Evolutionary conservation across 1,140 invertebrate genomes (phyloP), one percentile per base, ranked within the genome.

Genomic region (Chionoecetes opilio): DNA sequence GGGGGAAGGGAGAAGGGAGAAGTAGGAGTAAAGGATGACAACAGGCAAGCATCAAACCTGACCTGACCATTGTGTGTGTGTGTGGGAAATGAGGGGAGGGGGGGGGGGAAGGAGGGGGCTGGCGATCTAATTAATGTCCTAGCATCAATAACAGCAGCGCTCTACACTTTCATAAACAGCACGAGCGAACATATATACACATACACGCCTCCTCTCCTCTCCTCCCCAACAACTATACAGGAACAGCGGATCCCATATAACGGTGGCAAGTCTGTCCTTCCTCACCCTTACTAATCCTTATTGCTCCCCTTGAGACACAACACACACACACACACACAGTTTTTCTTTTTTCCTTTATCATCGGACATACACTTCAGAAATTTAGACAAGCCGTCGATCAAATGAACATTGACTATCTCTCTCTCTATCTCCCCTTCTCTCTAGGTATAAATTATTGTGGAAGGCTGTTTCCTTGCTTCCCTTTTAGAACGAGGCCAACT

Each of bases 1-100:
- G 63, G 88, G 84, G 46, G 35, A 29, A 41, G 85, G 46, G 41
- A 85, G 90, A n/a, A 46, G 41, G 38, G n/a, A 86, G 29, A 86
- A 21, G 92, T 29, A 29, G 82, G 46, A 35, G 41, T 3, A 41
- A 75, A 63, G 21, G 53, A 82, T 3, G 63, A 37, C 31, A 84
- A 37, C 11, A 37, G 37, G 63, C 63, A 75, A n/a, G 63, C 63
- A 75, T 75, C 21, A n/a, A 26, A 75, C 63, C 63, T 75, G 63
- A 75, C 63, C 63, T 75, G 63, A 75, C 63, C 21, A 75, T 75
- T 53, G 46, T 75, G 63, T 75, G 63, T 75, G 63, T 75, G 63
- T 75, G 63, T 75, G 63, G 26, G 63, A n/a, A n/a, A n/a, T n/a
- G n/a, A n/a, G n/a, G 41, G 5, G 41, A 8, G 41, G 5, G 41